These are phyloP conservation scores for Callipepla californica DNA, from an alignment of 2,113 vertebrate genomes.

Conservation along the genomic window DNA sequence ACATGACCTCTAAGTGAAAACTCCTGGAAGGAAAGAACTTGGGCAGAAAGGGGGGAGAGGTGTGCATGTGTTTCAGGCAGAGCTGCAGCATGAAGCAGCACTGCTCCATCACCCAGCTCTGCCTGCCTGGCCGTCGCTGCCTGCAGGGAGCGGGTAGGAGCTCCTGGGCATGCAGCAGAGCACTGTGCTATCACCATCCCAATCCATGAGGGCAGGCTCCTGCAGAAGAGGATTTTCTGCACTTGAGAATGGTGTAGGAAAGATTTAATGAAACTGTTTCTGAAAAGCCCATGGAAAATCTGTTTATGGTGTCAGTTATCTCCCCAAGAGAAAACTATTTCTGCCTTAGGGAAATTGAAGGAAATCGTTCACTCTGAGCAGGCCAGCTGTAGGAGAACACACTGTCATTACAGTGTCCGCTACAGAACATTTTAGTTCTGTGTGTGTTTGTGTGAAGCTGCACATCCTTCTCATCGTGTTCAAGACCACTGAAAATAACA, in stretches of 20 bases:
- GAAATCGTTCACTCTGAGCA: background rate
- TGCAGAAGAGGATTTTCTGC: background rate
- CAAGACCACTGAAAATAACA: background rate
- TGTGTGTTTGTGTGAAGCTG: background rate
- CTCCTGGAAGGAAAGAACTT: background rate
- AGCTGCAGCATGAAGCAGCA: background rate
- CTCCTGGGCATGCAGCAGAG: background rate
- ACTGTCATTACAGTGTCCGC: background rate
- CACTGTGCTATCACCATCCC: background rate
- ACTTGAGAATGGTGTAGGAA: background rate
- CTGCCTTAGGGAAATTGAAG: background rate
- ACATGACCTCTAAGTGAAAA: accelerated
- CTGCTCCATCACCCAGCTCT: background rate
- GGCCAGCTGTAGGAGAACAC: background rate
- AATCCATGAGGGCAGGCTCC: background rate
- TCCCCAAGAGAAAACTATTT: background rate
- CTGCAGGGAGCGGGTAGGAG: background rate
- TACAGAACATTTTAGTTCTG: background rate
- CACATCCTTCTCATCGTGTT: background rate
- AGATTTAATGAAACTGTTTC: background rate
- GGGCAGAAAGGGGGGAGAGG: background rate
- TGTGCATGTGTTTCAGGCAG: background rate
- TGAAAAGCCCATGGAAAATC: background rate
- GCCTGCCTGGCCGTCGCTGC: background rate
- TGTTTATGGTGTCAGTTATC: background rate